phyloP scores from a whole-genome alignment of 2,797 vertebrate species.

The Naso thynnoides region DNA sequence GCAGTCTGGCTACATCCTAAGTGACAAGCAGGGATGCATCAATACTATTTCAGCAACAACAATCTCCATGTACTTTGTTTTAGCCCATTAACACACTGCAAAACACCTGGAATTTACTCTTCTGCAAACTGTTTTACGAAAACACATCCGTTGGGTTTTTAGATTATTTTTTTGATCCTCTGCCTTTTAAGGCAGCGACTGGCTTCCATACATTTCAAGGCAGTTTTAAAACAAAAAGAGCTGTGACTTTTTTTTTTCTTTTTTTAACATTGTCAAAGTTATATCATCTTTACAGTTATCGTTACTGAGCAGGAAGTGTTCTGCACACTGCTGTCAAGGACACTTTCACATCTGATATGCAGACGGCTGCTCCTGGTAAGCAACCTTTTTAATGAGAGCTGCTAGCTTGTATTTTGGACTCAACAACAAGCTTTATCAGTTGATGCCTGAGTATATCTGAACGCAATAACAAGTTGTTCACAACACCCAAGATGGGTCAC shows the following conservation, averaged over 20 bases:
- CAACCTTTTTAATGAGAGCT: background rate
- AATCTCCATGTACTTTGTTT: conserved; percentile 21
- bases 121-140: background rate
- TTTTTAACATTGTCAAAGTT: too few species aligned
- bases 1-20: conserved; percentile 48
- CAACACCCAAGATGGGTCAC: too few species aligned
- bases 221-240: background rate
- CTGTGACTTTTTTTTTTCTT: background rate
- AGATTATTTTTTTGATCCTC: background rate
- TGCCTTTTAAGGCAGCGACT: background rate
- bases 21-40: conserved; percentile 36
- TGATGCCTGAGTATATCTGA: too few species aligned
- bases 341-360: background rate
- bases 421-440: background rate
- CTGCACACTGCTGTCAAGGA: background rate
- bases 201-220: background rate
- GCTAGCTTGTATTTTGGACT: background rate
- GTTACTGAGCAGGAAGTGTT: background rate
- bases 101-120: background rate
- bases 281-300: too few species aligned
- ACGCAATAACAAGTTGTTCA: too few species aligned
- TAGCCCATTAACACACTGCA: conserved; percentile 14
- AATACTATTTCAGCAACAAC: conserved; percentile 29
- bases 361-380: background rate
- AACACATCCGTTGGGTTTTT: background rate